phyloP scores from a whole-genome alignment of 1,140 invertebrate species.

The Leptinotarsa defecta region DNA sequence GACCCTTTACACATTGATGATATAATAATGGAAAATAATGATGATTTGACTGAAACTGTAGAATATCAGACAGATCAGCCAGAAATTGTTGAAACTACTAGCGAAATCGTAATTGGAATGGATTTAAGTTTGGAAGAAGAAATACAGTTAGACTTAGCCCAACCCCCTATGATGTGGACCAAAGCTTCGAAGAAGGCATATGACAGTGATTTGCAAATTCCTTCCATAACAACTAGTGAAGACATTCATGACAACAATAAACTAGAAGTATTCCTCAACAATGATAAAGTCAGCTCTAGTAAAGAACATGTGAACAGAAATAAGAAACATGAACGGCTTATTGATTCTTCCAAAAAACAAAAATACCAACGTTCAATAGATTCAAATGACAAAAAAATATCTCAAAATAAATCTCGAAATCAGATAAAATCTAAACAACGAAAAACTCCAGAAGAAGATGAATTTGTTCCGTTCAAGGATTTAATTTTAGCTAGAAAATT shows the following conservation, averaged over 20 bases:
- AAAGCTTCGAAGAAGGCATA: constrained; percentile 47
- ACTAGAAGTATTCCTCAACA: background rate
- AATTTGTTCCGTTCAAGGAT: constrained; percentile 41
- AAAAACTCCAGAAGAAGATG: constrained; percentile 33
- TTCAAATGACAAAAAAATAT: constrained; percentile 28
- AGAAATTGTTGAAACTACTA: constrained; percentile 23
- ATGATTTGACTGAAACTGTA: constrained; percentile 2
- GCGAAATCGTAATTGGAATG: constrained; percentile 28
- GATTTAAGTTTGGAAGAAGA: constrained; percentile 34
- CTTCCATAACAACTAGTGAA: constrained; percentile 31
- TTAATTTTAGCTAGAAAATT: constrained; percentile 39
- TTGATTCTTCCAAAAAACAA: constrained; percentile 24
- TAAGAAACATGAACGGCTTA: background rate
- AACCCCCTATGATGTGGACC: constrained; percentile 32
- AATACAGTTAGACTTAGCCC: constrained; percentile 28
- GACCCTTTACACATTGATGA: constrained; percentile 11
- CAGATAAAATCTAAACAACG: constrained; percentile 26
- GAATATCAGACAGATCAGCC: background rate
- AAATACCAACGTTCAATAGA: background rate
- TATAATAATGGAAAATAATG: background rate
- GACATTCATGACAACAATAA: constrained; percentile 20
- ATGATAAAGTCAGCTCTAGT: constrained; percentile 25
- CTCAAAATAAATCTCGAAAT: constrained; percentile 18
- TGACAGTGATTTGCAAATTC: constrained; percentile 35
- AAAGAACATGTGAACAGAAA: constrained; percentile 17